A percentile compares a stretch with the other conserved stretches of the same genome.
Evolutionary conservation across 2,888 invertebrate species (phyloP).

Genomic region (Drosophila testacea): DNA sequence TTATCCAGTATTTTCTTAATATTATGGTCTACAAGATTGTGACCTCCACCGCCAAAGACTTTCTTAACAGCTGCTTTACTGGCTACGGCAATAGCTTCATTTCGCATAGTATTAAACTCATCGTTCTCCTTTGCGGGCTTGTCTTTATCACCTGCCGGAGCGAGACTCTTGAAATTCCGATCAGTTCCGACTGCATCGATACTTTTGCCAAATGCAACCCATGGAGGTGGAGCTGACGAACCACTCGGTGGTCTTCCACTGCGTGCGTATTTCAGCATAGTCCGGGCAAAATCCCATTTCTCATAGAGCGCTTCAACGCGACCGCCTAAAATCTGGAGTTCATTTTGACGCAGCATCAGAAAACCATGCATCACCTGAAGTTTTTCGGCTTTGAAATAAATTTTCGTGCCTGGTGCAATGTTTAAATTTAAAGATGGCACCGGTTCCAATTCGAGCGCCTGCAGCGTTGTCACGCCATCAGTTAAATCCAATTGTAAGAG

Average conservation of each 20-base stretch:
- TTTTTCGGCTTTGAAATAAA: slow-evolving; percentile 87
- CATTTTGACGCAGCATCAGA: slow-evolving; percentile 89
- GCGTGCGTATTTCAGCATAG: slow-evolving; percentile 88
- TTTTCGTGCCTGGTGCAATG: slow-evolving; percentile 95
- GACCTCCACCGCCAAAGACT: slow-evolving; percentile 88
- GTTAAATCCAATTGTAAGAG: slow-evolving; percentile 93
- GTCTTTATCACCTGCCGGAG: slow-evolving; percentile 86
- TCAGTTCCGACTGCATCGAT: slow-evolving; percentile 86
- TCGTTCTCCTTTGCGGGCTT: slow-evolving; percentile 88
- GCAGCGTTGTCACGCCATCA: slow-evolving; percentile 92
- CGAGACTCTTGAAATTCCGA: slow-evolving; percentile 90
- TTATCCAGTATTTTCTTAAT: slow-evolving; percentile 92
- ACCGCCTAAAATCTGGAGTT: slow-evolving; percentile 92
- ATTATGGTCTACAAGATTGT: slow-evolving; percentile 90
- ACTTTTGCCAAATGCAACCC: slow-evolving; percentile 96
- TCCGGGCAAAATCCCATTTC: slow-evolving; percentile 93
- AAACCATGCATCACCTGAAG: slow-evolving; percentile 90
- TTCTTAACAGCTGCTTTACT: slow-evolving; percentile 88
- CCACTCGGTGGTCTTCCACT: slow-evolving; percentile 83
- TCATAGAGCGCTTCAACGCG: slow-evolving; percentile 92
- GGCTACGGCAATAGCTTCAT: slow-evolving; percentile 95
- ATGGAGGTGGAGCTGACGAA: slow-evolving; percentile 94
- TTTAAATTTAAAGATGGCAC: slow-evolving; percentile 90
- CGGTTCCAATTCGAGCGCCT: slow-evolving; percentile 91
- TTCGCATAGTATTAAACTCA: slow-evolving; percentile 95